Base-by-base conservation (phyloP, 2,888 invertebrate genomes). In the Elysia crispata region DNA sequence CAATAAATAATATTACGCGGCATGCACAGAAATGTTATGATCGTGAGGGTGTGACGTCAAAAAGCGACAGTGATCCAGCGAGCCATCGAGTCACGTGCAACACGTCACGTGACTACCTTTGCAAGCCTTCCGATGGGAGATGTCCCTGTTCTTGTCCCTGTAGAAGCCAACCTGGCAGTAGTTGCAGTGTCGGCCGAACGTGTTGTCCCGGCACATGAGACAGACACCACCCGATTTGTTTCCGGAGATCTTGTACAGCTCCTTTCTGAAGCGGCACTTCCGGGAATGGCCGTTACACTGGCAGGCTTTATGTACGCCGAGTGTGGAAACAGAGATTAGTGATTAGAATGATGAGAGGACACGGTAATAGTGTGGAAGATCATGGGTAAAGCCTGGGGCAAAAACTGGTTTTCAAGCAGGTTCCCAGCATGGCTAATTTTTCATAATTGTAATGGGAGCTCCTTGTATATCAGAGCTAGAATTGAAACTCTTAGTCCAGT, bases 131-230 rank as follows among this genome's bases (percentile, higher is more conserved):
- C 97, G 95, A 93, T 98, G 97, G 76, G 96, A 96, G 92, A 98
- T 96, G 84, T 96, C 95, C 90, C 96, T 97, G 81, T 95, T 95
- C 82, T 96, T 95, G 93, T 99, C 98, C 85, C 98, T 93, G 94
- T 97, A 99, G 94, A 95, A 99, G 30, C 98, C 98, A 93, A 98
- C 98, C 88, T 96, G 95, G 94, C 99, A 99, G 93, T 98, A 98
- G 94, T 99, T 97, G 93, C 98, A 99, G 93, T 98, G 97, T 81
- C 98, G 94, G 83, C 98, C 98, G 41, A 97, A 97, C 31, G 98
- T 91, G 94, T 96, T 97, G 94, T 99, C 98, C 62, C 97, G 95
- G 92, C 98, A 99, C 92, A 97, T 96, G 89, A 97, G 94, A 93
- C 99, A 99, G 73, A 99, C 97, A 79, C 99, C 99, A 81, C 98